Conservation (phyloP, 2,888 invertebrate species). For the Melanchra persicariae region DNA sequence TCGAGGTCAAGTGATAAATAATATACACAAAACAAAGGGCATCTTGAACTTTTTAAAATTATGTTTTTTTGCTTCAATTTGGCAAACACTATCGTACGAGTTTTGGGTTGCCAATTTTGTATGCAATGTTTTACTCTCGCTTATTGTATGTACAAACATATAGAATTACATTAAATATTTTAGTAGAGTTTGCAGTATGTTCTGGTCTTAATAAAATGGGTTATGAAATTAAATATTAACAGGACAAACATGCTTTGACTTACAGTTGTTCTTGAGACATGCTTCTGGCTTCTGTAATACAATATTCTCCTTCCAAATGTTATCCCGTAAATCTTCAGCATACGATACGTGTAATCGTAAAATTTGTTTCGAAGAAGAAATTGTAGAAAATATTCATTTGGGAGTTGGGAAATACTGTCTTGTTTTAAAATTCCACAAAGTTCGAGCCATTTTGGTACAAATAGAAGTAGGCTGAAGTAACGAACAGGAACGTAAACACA, state of each 20-base stretch:
- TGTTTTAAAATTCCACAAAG: not conserved
- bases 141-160: conserved; percentile 1
- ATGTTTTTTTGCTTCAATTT: conserved; percentile 36
- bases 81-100: conserved; percentile 18
- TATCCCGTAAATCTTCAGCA: conserved; percentile 22
- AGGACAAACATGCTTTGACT: not conserved
- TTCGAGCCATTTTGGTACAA: not conserved
- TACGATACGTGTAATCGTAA: conserved; percentile 23
- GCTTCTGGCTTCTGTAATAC: conserved; percentile 2
- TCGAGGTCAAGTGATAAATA: not conserved
- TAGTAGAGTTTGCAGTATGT: not conserved
- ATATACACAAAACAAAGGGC: conserved; percentile 2
- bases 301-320: conserved; percentile 25
- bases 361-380: conserved; percentile 6
- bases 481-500: not conserved
- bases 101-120: conserved; percentile 31
- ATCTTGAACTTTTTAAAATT: conserved; percentile 39
- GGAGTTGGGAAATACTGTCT: conserved; percentile 12
- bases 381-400: conserved; percentile 21
- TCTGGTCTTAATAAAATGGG: conserved; percentile 11
- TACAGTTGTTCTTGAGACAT: not conserved
- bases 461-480: not conserved
- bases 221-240: conserved; percentile 14
- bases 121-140: conserved; percentile 20
- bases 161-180: conserved; percentile 24